phyloP scores from a whole-genome alignment of 2,113 vertebrate species.

The Hypomesus transpacificus region DNA sequence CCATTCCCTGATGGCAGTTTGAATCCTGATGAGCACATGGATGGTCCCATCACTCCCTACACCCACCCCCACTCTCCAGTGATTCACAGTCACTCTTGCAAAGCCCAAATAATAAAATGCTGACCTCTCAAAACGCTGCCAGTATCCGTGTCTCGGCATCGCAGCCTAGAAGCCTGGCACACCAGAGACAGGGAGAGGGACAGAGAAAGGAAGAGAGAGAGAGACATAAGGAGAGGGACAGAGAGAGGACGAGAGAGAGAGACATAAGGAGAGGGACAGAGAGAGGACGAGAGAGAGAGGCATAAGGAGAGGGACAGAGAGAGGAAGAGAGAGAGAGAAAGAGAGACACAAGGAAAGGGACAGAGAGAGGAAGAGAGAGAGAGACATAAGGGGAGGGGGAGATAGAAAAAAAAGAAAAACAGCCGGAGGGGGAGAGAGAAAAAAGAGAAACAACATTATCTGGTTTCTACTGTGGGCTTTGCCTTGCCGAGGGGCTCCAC shows the following conservation, averaged over 20 bases:
- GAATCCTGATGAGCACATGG: slow-evolving; percentile 27
- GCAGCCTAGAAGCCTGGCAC: slow-evolving; percentile 44
- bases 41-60: not conserved
- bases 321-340: slow-evolving; percentile 13
- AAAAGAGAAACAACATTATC: slow-evolving; percentile 45
- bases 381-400: slow-evolving; percentile 4
- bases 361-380: slow-evolving; percentile 12
- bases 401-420: not conserved
- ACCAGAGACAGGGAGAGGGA: slow-evolving; percentile 13
- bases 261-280: slow-evolving; percentile 16
- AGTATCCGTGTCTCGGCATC: slow-evolving; percentile 55
- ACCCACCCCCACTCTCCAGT: not conserved
- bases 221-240: slow-evolving; percentile 1
- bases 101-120: slow-evolving; percentile 63
- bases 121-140: slow-evolving; percentile 59
- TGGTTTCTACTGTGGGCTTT: slow-evolving; percentile 50
- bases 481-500: slow-evolving; percentile 56
- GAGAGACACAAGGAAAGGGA: slow-evolving; percentile 18
- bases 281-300: slow-evolving; percentile 10
- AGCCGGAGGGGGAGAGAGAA: slow-evolving; percentile 9
- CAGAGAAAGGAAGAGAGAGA: slow-evolving; percentile 12
- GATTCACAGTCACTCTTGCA: slow-evolving; percentile 17
- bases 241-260: slow-evolving; percentile 13
- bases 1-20: slow-evolving; percentile 9
- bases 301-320: slow-evolving; percentile 16